Base-by-base conservation (phyloP, 2,888 invertebrate species). In the Rhamnusium bicolor region DNA sequence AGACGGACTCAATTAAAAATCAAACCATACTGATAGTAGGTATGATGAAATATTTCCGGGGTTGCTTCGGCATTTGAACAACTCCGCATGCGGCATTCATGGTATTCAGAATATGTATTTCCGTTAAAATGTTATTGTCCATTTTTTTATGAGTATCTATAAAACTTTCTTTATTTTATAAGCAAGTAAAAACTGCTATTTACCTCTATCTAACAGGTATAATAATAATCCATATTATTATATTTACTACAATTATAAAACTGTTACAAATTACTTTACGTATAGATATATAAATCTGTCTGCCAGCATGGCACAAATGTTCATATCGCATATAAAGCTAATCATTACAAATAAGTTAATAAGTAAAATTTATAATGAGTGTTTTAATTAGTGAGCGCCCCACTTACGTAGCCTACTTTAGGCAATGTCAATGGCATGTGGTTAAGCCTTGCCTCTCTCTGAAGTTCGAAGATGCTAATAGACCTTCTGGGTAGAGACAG, bases 351-450 rank as follows among this genome's bases (percentile, higher is more conserved):
- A 32, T 54, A 54, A 53, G 54, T 56, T 66, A 60, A 65, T 71
- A 69, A 69, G 67, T 46, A 68, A 76, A 79, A 70, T 72, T 67
- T 73, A 72, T 79, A 74, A 77, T 75, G 65, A 71, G 62, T 72
- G 68, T 77, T 73, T 75, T 78, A 81, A 82, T 81, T 81, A 81
- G 77, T 74, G 73, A 71, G 79, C 81, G 84, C 82, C 84, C 84
- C 84, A 85, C 83, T 84, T 84, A 77, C 47, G 61, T 81, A 83
- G 81, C 85, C 84, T 79, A 85, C 80, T 83, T 81, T 79, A 66
- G 69, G 74, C 84, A 85, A 84, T 85, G 85, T 85, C 85, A 85
- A 84, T 85, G 85, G 84, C 85, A 84, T 82, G 65, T 18, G 49
- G 16, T n/a, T n/a, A 21, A 21, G 65, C 53, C 65, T 65, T 65